These are phyloP conservation scores for Drosophila kepulauana DNA, from an alignment of 1,140 invertebrate species.

Conservation along the genomic window DNA sequence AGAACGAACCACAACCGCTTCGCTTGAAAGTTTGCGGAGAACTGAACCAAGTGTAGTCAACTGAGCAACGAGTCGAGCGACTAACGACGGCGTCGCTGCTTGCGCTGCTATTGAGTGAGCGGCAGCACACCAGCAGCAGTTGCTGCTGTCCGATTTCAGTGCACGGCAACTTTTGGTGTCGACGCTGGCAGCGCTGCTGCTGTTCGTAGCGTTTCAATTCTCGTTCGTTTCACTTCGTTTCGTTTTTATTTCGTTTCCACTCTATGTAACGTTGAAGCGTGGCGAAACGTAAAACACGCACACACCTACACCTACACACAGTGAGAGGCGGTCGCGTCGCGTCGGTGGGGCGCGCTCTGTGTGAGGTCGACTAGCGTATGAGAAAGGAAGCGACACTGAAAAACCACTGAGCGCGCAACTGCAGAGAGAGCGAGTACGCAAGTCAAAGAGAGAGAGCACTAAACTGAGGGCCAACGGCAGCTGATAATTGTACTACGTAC, in stretches of 20 bases:
- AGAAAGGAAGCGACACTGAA: constrained; percentile 74
- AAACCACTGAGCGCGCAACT: constrained; percentile 55
- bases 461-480: constrained; percentile 66
- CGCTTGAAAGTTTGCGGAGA: constrained; percentile 75
- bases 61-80: constrained; percentile 50
- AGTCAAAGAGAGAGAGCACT: constrained; percentile 35
- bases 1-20: constrained; percentile 67
- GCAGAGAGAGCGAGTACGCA: constrained; percentile 45
- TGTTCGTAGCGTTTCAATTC: constrained; percentile 64
- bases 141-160: constrained; percentile 56
- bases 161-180: constrained; percentile 44
- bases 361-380: constrained; percentile 73
- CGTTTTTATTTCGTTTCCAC: constrained; percentile 58
- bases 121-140: constrained; percentile 11
- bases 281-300: constrained; percentile 49
- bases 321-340: constrained; percentile 38
- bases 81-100: constrained; percentile 32
- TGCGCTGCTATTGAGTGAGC: constrained; percentile 37
- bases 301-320: constrained; percentile 63
- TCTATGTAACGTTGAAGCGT: constrained; percentile 26
- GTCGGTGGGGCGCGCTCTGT: constrained; percentile 50
- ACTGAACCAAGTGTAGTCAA: constrained; percentile 60
- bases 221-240: constrained; percentile 61
- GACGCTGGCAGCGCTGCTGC: constrained; percentile 61
- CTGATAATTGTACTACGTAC: constrained; percentile 65